Conservation (phyloP, 2,113 vertebrate species). For the Corythornis madagascariensis region DNA sequence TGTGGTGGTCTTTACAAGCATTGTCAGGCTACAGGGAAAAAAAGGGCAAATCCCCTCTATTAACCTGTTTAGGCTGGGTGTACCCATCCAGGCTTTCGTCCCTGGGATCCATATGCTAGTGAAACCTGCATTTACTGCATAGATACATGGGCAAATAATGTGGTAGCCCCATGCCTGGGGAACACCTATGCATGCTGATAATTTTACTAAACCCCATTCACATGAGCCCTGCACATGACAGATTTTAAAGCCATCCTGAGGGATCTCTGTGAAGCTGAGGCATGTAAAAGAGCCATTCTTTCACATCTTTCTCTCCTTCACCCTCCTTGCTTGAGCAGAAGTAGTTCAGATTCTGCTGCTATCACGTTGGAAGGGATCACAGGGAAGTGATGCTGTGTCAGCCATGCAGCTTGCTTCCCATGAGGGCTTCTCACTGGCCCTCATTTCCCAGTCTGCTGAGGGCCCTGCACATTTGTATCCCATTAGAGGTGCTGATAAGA, state of each 20-base stretch:
- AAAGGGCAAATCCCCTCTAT: background rate
- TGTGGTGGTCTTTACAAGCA: background rate
- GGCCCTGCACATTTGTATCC: background rate
- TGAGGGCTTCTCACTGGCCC: background rate
- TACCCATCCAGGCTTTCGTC: background rate
- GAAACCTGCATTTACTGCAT: background rate
- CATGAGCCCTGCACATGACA: fast-evolving
- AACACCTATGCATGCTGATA: background rate
- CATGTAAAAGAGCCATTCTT: background rate
- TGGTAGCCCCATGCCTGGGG: background rate
- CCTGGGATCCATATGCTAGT: background rate
- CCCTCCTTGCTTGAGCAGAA: background rate
- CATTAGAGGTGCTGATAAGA: background rate
- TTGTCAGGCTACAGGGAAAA: background rate
- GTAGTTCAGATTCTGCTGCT: background rate
- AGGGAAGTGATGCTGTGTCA: background rate
- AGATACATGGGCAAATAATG: background rate
- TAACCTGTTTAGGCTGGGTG: background rate
- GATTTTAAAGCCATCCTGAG: background rate
- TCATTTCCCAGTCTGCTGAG: fast-evolving
- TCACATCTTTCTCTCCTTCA: background rate
- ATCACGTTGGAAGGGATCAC: background rate
- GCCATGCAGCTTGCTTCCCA: background rate
- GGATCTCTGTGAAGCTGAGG: fast-evolving
- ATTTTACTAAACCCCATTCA: background rate